Base-by-base conservation (phyloP, 2,888 invertebrate species). In the Lithophane socia region DNA sequence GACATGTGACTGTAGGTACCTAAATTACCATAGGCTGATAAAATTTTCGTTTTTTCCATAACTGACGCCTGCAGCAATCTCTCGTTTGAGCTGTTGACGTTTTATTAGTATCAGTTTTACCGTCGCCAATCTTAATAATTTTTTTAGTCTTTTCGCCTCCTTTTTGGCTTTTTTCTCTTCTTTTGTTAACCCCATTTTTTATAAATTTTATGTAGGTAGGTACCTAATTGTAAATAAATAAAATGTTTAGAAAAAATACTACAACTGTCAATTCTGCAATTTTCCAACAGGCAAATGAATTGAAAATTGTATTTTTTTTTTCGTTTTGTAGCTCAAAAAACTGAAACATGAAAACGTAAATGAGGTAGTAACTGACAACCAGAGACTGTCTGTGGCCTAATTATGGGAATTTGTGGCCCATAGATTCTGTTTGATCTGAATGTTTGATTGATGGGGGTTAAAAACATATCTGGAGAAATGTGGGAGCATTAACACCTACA, bases 141-240 rank as follows among this genome's bases (percentile, higher is more conserved):
- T 96, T 84, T 93, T 94, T 60, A 92, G 88, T 77, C 79, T 91
- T 78, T 95, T 95, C 0, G 94, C 94, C 87, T 95, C 95, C 73
- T 95, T 95, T 82, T 89, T 92, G 5, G 94, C 94, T 85, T 92
- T 94, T 83, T 94, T 96, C 79, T 95, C 92, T 88, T 95, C 95
- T 85, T 94, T 95, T 60, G n/a, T n/a, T n/a, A n/a, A n/a, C n/a
- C n/a, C n/a, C n/a, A n/a, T n/a, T n/a, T n/a, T n/a, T n/a, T n/a
- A n/a, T n/a, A 66, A 37, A 47, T 52, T 65, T 29, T 77, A 67
- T 69, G 0, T 56, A 37, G 37, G 29, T 29, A 29, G 1, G 37
- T 37, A 56, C 44, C n/a, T n/a, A n/a, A n/a, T 66, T 64, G 37
- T 67, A 83, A 64, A 86, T 61, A 73, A 73, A 70, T 13, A 58